Base-by-base conservation (phyloP, 2,888 invertebrate species). In the Drosophila ustulata region DNA sequence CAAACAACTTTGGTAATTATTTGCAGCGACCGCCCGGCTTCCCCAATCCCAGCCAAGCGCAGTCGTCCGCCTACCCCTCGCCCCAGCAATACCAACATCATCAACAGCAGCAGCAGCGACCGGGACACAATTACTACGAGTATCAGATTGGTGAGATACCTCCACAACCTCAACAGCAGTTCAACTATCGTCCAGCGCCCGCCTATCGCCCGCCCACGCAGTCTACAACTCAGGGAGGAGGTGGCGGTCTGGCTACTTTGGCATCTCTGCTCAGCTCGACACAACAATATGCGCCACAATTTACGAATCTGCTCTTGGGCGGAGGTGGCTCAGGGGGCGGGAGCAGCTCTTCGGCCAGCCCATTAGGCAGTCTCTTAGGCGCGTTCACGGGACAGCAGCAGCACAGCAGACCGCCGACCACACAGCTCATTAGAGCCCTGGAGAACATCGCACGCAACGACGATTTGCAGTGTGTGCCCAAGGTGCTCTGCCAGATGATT, bases 401-500 rank as follows among this genome's bases (percentile, higher is more conserved):
- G 4, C 74, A 71, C 18, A 58, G 65, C 47, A 86, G 90, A 39
- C 91, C 91, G 28, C 78, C 91, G 70, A 91, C 90, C 80, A 89
- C 88, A 77, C 92, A 92, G 82, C 90, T 93, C 80, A 90, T 90
- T 80, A 91, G 83, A 76, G 94, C 94, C 11, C 90, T 95, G 71
- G 93, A 93, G 80, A 94, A 95, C 70, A 94, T 95, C 80, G 93
- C 95, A 18, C 93, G 93, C 81, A 95, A 96, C 91, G 97, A 97
- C 91, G 96, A 96, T 90, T 93, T 95, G 82, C 95, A 96, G 86
- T 97, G 97, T 91, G 96, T 97, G 68, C 95, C 96, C 3, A 94
- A 96, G 89, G 93, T 97, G 79, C 93, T 97, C 71, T 97, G 97
- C 89, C 96, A 97, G 92, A 94, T 96, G 57, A 95, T 96, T 52